Conservation (phyloP, 2,113 vertebrate species). For the Chlorodrepanis virens region DNA sequence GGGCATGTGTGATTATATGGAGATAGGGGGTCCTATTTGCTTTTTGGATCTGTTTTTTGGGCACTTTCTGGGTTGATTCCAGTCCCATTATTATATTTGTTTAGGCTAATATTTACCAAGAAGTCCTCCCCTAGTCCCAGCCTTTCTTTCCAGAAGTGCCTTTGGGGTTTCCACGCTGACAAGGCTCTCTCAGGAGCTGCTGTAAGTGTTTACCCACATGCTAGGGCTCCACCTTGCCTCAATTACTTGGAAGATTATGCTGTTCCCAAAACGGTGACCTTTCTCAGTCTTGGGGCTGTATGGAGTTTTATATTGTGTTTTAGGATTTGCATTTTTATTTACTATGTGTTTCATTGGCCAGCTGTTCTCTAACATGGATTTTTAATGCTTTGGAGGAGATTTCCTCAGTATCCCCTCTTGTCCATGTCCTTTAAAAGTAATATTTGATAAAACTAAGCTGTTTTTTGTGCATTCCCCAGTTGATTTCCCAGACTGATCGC, state of each 20-base stretch:
- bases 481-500: not conserved
- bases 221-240: not conserved
- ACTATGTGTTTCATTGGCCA: not conserved
- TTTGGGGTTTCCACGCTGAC: not conserved
- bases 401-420: not conserved
- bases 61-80: not conserved
- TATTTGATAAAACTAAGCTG: not conserved
- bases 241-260: not conserved
- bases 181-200: not conserved
- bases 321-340: not conserved
- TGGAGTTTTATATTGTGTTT: not conserved
- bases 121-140: not conserved
- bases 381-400: not conserved
- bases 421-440: not conserved
- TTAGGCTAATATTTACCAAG: not conserved
- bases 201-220: not conserved
- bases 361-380: not conserved
- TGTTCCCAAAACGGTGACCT: not conserved
- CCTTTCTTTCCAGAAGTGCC: not conserved
- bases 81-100: not conserved
- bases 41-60: not conserved
- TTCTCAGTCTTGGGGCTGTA: not conserved
- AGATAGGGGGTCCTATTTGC: not conserved
- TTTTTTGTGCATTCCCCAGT: not conserved
- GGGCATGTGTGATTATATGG: not conserved